Percentiles rank a stretch among this genome's conserved stretches.
Conservation (phyloP, 1,140 invertebrate species). For the Neodiprion virginianus region DNA sequence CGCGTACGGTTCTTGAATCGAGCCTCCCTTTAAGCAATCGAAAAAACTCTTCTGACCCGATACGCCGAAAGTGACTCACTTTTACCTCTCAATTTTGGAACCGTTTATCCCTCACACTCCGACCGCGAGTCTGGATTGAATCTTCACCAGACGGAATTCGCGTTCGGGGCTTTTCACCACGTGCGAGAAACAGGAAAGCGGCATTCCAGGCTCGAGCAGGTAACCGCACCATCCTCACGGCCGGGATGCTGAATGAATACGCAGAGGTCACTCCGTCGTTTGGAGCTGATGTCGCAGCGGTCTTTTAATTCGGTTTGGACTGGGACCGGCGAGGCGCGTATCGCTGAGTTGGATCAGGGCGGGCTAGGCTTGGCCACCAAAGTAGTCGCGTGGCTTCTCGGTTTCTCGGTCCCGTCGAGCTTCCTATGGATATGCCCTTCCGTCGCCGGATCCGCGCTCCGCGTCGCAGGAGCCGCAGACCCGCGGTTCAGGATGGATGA, state of each 20-base stretch:
- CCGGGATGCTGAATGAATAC: slow-evolving; percentile 1
- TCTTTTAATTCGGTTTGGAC: slow-evolving; percentile 1
- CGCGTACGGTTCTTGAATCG: no score
- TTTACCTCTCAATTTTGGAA: no score
- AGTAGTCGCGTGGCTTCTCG: slow-evolving; percentile 6
- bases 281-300: neutral
- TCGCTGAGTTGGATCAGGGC: neutral
- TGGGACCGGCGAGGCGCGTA: neutral
- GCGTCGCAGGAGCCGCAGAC: no score
- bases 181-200: neutral
- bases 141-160: no score
- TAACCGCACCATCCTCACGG: no score
- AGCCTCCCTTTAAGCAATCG: no score
- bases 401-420: neutral
- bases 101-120: no score
- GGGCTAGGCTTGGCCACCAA: slow-evolving; percentile 3
- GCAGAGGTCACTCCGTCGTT: neutral
- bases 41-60: no score
- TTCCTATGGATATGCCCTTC: neutral
- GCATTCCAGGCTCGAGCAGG: neutral
- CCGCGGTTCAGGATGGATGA: neutral
- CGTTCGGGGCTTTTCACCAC: neutral
- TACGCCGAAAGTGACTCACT: no score
- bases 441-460: no score
- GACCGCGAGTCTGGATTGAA: no score